Evolutionary conservation across 2,888 invertebrate species (phyloP).

Genomic region (Phortica magna): DNA sequence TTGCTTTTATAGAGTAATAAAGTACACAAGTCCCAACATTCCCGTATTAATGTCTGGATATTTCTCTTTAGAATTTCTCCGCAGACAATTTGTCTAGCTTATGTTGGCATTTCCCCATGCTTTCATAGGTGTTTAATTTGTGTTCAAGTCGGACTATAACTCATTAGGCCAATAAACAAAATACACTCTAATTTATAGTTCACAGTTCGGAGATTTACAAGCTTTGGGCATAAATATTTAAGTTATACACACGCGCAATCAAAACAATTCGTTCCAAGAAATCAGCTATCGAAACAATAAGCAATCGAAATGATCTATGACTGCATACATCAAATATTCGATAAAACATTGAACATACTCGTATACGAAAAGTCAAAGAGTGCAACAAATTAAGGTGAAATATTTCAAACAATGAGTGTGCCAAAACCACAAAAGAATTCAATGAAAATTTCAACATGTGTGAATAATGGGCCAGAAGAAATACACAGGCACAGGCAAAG

Average conservation of each 20-base stretch:
- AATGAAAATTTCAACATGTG: conserved; percentile 33
- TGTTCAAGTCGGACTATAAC: not conserved
- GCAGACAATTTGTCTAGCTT: too few relatives aligned
- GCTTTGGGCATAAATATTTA: not conserved
- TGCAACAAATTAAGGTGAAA: conserved; percentile 9
- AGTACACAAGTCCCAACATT: too few relatives aligned
- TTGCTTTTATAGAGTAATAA: too few relatives aligned
- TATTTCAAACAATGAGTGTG: conserved; percentile 1
- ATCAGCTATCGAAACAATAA: too few relatives aligned
- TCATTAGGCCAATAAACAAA: not conserved
- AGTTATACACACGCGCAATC: not conserved
- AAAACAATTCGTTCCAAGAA: not conserved
- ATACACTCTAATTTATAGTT: not conserved
- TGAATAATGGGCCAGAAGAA: not conserved
- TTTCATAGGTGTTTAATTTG: not conserved
- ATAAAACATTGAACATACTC: not conserved
- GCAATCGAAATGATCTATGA: not conserved
- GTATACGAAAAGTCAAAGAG: conserved; percentile 2
- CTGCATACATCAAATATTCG: not conserved
- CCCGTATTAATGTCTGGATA: too few relatives aligned
- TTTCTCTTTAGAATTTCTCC: too few relatives aligned
- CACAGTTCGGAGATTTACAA: not conserved
- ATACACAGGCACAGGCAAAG: conserved; percentile 1
- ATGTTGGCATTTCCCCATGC: not conserved
- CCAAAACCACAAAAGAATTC: not conserved